These are phyloP conservation scores for Eupithecia dodoneata DNA, from an alignment of 2,888 invertebrate species.

Conservation along the genomic window DNA sequence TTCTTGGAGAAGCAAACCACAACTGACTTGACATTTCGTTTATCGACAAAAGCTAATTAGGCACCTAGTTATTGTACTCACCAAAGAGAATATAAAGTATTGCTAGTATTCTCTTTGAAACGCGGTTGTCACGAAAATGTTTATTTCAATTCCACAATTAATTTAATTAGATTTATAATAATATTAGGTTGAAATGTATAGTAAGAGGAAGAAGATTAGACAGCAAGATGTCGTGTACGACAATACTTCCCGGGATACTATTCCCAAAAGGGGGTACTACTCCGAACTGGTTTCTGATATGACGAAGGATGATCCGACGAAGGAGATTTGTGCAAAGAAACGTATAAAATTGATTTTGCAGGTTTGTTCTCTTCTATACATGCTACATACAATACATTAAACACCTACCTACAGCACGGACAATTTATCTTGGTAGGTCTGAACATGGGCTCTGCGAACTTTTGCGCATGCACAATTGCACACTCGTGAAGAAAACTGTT, in stretches of 20 bases:
- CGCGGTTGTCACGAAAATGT: neutral
- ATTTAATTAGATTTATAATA: conserved; percentile 23
- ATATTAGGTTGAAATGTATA: conserved; percentile 60
- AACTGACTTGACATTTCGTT: neutral
- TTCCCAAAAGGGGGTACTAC: conserved; percentile 84
- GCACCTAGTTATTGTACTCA: no score
- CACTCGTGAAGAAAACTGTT: no score
- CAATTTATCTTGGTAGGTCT: no score
- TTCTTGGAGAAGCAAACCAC: neutral
- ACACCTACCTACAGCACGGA: no score
- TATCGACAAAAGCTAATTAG: no score
- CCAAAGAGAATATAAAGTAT: no score
- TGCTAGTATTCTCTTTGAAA: neutral
- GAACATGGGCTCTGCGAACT: no score
- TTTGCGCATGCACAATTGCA: no score
- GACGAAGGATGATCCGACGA: conserved; percentile 67
- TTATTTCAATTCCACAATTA: neutral
- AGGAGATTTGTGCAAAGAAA: conserved; percentile 70
- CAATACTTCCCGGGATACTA: conserved; percentile 62
- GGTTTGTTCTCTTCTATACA: conserved; percentile 43
- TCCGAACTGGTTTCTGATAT: conserved; percentile 85
- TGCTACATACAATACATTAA: no score
- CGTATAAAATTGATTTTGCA: conserved; percentile 73
- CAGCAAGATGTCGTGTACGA: conserved; percentile 74
- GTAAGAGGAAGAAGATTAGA: conserved; percentile 70